phyloP scores from a whole-genome alignment of 2,113 vertebrate species.

The Ellobius talpinus region DNA sequence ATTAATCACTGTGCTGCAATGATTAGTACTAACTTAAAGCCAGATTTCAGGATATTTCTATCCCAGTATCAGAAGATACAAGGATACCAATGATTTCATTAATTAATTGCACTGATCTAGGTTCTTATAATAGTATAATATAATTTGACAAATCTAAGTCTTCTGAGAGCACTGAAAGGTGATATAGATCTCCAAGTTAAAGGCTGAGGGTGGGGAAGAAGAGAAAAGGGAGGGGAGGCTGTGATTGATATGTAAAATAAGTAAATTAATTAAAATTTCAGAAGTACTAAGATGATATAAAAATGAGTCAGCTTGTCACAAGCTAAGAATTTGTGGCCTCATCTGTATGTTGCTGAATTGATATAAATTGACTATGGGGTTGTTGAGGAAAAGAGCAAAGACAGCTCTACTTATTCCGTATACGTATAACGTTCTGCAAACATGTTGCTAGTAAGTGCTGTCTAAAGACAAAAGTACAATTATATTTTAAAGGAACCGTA shows the following conservation, averaged over 20 bases:
- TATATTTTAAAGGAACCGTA: not conserved
- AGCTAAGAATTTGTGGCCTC: not conserved
- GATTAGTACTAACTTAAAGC: not conserved
- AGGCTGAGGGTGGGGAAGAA: not conserved
- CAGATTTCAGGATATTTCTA: not conserved
- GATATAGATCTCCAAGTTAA: constrained; percentile 2
- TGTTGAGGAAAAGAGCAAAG: not conserved
- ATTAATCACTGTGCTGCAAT: not conserved
- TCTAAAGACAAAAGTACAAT: constrained; percentile 6
- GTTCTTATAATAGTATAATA: not conserved
- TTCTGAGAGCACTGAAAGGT: not conserved
- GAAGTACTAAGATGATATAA: not conserved
- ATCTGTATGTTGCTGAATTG: not conserved
- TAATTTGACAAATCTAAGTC: constrained; percentile 5
- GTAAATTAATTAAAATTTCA: not conserved
- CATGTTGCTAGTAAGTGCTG: not conserved
- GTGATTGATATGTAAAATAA: not conserved
- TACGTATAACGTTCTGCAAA: not conserved
- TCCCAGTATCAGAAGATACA: not conserved
- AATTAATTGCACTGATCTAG: constrained; percentile 16
- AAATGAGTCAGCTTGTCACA: not conserved
- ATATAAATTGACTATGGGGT: not conserved
- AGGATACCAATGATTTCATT: constrained; percentile 2
- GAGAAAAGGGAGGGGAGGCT: not conserved
- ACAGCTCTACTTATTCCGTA: not conserved